phyloP scores from a whole-genome alignment of 2,797 vertebrate genomes.

The Sternotherus odoratus region DNA sequence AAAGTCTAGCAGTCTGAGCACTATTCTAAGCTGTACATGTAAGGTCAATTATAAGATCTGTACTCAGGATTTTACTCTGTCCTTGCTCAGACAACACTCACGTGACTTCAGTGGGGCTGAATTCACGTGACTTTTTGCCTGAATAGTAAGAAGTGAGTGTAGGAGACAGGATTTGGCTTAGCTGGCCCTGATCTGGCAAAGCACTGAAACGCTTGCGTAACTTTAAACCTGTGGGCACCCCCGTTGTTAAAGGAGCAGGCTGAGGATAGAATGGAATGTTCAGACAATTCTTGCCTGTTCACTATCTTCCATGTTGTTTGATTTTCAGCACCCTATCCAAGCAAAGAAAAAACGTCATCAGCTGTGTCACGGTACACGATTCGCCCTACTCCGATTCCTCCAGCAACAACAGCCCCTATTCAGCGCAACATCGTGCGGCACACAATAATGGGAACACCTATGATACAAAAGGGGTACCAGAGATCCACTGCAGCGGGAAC shows the following conservation, averaged over 20 bases:
- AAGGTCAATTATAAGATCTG: constrained; percentile 33
- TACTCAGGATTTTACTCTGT: constrained; percentile 46
- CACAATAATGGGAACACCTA: constrained; percentile 84
- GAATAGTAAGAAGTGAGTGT: constrained; percentile 53
- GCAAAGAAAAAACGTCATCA: constrained; percentile 98
- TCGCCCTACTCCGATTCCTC: constrained; percentile 96
- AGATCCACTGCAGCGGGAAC: constrained; percentile 91
- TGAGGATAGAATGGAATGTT: background rate
- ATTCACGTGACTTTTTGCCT: constrained; percentile 33
- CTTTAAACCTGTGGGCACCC: rapidly evolving
- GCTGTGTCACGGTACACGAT: constrained; percentile 98
- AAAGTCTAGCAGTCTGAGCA: constrained; percentile 64
- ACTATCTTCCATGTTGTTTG: constrained; percentile 48
- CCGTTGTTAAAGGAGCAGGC: rapidly evolving
- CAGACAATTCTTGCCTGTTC: rapidly evolving
- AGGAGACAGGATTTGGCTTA: constrained; percentile 36
- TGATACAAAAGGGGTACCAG: constrained; percentile 90
- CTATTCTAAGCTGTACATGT: constrained; percentile 59
- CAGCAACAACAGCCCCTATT: constrained; percentile 94
- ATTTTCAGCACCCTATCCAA: constrained; percentile 91
- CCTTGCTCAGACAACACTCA: background rate
- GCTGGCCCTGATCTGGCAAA: background rate
- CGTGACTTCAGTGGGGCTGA: constrained; percentile 54
- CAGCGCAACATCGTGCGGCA: constrained; percentile 84
- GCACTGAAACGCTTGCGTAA: background rate